A percentile compares a stretch with the other conserved stretches of the same genome.
Conservation (phyloP, 2,797 vertebrate species). For the Muscicapa striata region DNA sequence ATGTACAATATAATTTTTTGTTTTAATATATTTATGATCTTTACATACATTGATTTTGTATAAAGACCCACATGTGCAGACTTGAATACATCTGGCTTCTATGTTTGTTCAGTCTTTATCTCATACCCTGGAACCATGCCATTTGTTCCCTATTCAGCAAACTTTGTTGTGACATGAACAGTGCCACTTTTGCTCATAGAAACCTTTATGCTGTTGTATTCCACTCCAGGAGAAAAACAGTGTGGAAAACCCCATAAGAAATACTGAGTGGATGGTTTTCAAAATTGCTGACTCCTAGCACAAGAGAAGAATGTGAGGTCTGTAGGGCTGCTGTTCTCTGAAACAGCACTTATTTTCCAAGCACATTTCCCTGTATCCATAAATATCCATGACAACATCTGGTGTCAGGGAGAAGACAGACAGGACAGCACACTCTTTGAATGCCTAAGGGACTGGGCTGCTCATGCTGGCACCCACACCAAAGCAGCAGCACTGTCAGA, state of each 20-base stretch:
- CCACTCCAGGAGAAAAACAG: neutral
- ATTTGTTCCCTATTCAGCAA: neutral
- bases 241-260: neutral
- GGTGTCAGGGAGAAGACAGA: neutral
- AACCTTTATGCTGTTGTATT: neutral
- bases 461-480: neutral
- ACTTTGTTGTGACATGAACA: neutral
- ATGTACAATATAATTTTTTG: neutral
- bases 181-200: neutral
- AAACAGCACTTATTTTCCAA: neutral
- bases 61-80: neutral
- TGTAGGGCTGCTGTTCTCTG: neutral
- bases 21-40: neutral
- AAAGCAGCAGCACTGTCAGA: neutral
- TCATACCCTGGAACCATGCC: neutral
- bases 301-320: neutral
- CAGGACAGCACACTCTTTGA: neutral
- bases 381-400: conserved; percentile 33
- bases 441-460: neutral
- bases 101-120: neutral
- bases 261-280: neutral
- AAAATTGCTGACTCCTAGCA: neutral
- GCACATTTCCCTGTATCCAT: neutral
- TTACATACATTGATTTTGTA: neutral
- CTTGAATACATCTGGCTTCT: neutral